Evolutionary conservation across 1,140 invertebrate species (phyloP).

Genomic region (Acyrthosiphon pisum): DNA sequence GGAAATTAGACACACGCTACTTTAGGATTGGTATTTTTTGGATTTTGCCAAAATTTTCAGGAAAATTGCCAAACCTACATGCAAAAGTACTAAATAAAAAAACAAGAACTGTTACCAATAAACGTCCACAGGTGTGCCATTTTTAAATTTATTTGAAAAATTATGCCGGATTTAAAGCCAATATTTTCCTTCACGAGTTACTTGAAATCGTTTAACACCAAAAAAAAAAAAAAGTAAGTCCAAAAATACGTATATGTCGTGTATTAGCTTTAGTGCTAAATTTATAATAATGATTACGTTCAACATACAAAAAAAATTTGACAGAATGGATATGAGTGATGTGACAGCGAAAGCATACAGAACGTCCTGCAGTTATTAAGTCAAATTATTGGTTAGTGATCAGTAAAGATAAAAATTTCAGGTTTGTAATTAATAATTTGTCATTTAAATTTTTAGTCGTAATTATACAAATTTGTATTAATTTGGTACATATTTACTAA

Average conservation of each 20-base stretch:
- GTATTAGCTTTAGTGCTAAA: background rate
- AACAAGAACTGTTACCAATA: background rate
- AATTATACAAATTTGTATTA: background rate
- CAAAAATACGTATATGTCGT: background rate
- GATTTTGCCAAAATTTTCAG: background rate
- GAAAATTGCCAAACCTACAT: background rate
- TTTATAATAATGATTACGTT: background rate
- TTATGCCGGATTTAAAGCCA: background rate
- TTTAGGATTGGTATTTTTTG: background rate
- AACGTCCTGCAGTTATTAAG: background rate
- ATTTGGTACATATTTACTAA: background rate
- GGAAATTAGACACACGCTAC: background rate
- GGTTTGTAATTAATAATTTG: background rate
- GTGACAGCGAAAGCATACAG: background rate
- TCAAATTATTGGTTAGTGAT: background rate
- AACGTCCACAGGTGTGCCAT: background rate
- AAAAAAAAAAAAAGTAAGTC: background rate
- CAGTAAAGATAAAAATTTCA: background rate
- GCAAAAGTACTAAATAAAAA: background rate
- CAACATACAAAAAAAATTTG: background rate
- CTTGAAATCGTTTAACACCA: background rate
- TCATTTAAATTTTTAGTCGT: background rate
- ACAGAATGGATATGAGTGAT: background rate
- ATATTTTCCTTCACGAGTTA: background rate
- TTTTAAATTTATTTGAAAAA: background rate